Percentiles rank a stretch among this genome's conserved stretches.
These are phyloP conservation scores for Chiroxiphia lanceolata DNA, from an alignment of 2,797 vertebrate species.

Conservation along the genomic window DNA sequence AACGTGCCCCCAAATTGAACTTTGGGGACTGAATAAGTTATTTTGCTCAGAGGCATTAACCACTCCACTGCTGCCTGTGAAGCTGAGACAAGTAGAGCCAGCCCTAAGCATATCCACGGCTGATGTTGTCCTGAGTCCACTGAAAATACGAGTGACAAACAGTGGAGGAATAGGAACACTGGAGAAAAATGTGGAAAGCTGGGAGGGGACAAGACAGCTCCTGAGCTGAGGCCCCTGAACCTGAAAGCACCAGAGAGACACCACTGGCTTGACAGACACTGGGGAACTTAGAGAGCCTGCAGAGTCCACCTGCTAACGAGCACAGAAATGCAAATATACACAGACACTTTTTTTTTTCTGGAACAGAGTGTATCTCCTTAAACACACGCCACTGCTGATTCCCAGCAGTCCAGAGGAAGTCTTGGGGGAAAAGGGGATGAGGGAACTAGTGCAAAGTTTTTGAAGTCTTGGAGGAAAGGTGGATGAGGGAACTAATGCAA, in stretches of 20 bases:
- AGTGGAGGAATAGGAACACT: not conserved
- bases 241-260: not conserved
- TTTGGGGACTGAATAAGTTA: not conserved
- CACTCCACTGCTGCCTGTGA: not conserved
- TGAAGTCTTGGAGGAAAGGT: not conserved
- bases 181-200: not conserved
- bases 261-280: not conserved
- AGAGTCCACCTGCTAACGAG: not conserved
- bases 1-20: accelerated
- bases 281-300: not conserved
- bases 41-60: not conserved
- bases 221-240: not conserved
- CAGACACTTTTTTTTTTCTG: not conserved
- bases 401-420: not conserved
- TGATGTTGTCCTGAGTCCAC: not conserved
- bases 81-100: not conserved
- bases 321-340: not conserved
- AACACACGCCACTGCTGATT: not conserved
- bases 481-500: not conserved
- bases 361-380: not conserved
- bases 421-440: not conserved
- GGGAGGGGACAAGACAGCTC: not conserved
- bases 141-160: not conserved
- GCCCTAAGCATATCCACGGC: not conserved
- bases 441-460: not conserved